A percentile compares a stretch with the other conserved stretches of the same genome.
Conservation (phyloP, 2,888 invertebrate species). For the Parasteatoda lunata region DNA sequence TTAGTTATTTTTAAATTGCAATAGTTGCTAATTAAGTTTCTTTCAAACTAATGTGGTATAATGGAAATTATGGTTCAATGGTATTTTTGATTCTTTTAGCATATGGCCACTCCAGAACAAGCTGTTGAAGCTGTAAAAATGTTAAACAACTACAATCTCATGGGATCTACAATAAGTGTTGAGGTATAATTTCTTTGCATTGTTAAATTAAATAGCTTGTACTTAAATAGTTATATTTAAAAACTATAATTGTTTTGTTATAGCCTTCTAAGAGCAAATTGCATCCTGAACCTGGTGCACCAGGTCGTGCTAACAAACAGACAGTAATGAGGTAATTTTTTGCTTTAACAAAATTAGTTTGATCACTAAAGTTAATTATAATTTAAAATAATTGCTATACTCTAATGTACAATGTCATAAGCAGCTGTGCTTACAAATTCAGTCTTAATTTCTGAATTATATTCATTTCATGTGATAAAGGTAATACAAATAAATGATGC, state of each 20-base stretch:
- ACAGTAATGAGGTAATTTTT: conserved; percentile 37
- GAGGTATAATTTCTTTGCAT: conserved; percentile 78
- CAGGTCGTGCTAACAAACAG: conserved; percentile 63
- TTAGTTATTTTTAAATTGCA: no score
- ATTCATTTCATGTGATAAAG: no score
- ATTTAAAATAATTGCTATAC: background rate
- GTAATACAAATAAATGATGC: no score
- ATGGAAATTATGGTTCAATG: no score
- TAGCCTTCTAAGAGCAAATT: conserved; percentile 65
- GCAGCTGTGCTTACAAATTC: no score
- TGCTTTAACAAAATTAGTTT: background rate
- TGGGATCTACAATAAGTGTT: conserved; percentile 94
- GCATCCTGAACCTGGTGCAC: conserved; percentile 67
- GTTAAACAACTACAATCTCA: conserved; percentile 91
- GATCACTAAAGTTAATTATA: background rate
- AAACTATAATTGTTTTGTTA: conserved; percentile 1
- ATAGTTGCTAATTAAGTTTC: no score
- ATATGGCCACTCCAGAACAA: conserved; percentile 92
- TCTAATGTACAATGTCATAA: no score
- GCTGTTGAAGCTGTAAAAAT: conserved; percentile 93
- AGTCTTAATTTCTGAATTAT: no score
- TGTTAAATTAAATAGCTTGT: background rate
- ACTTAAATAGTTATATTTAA: background rate
- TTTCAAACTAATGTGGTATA: no score
- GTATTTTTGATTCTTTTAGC: conserved; percentile 75